phyloP scores from a whole-genome alignment of 2,113 vertebrate species.

The Sterna hirundo region DNA sequence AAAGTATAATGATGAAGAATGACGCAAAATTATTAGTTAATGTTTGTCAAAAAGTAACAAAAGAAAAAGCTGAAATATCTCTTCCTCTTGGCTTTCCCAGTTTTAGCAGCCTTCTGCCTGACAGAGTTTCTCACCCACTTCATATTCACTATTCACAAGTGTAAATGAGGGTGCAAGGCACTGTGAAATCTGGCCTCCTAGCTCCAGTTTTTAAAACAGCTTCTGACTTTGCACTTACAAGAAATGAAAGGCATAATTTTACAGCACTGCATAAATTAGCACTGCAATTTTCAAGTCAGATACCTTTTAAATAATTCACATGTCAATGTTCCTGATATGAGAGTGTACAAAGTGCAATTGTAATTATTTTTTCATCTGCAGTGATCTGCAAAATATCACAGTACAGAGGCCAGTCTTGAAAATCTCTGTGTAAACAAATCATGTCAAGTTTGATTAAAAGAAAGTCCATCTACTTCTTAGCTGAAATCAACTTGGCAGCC shows the following conservation, averaged over 20 bases:
- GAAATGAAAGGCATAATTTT: constrained; percentile 58
- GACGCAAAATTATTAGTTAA: constrained; percentile 13
- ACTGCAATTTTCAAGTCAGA: constrained; percentile 53
- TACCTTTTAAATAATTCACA: constrained; percentile 65
- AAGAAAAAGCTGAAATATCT: constrained; percentile 38
- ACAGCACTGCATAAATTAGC: constrained; percentile 66
- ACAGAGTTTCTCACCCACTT: constrained; percentile 57
- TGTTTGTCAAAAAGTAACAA: constrained; percentile 24
- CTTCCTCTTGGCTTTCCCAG: background rate
- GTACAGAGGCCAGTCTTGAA: background rate
- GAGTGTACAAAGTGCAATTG: constrained; percentile 38
- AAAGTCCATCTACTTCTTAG: background rate
- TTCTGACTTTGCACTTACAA: constrained; percentile 56
- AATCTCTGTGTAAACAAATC: constrained; percentile 31
- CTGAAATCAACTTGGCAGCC: background rate
- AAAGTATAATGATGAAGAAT: background rate
- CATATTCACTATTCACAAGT: constrained; percentile 50
- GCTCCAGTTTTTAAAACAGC: constrained; percentile 57
- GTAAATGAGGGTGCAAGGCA: constrained; percentile 61
- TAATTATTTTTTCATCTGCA: constrained; percentile 47
- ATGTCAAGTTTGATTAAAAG: background rate
- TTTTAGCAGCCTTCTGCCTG: constrained; percentile 58
- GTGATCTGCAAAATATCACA: constrained; percentile 22
- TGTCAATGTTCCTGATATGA: constrained; percentile 49
- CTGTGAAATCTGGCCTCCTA: constrained; percentile 58